A percentile compares a stretch with the other conserved stretches of the same genome.
Conservation (phyloP, 2,113 vertebrate genomes). For the human (Homo sapiens) region DNA sequence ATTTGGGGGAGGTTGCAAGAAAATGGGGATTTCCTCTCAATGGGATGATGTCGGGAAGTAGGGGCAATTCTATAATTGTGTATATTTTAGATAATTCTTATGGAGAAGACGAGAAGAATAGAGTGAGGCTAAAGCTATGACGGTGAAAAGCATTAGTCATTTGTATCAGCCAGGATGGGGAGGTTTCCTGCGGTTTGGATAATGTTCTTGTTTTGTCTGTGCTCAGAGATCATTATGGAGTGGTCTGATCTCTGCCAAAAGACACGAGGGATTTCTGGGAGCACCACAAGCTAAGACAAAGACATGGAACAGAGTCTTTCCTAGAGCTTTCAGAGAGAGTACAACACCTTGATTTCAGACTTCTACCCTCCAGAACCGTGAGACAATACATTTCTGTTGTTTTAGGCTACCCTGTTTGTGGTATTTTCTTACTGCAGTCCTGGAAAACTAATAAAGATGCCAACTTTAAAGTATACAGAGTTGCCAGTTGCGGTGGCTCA, state of each 20-base stretch:
- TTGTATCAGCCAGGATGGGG: background rate
- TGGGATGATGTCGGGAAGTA: background rate
- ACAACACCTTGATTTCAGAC: background rate
- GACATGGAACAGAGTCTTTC: background rate
- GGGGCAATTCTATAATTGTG: background rate
- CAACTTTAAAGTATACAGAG: background rate
- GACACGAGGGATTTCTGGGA: background rate
- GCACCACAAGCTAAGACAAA: background rate
- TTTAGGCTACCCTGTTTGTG: background rate
- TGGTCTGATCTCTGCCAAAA: background rate
- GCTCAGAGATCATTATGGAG: background rate
- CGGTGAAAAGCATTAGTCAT: background rate
- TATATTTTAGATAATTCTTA: background rate
- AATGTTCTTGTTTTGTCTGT: background rate
- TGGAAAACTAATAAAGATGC: background rate
- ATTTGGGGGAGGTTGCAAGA: background rate
- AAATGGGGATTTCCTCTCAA: background rate
- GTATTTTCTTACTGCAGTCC: background rate
- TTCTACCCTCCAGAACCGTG: background rate
- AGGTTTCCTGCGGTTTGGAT: background rate
- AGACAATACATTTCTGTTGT: background rate
- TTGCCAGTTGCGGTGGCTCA: too few species aligned
- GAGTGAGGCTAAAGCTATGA: background rate
- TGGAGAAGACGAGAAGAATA: background rate
- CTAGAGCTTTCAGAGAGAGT: background rate